phyloP scores from a whole-genome alignment of 1,140 invertebrate species.

The Laupala kohalensis region DNA sequence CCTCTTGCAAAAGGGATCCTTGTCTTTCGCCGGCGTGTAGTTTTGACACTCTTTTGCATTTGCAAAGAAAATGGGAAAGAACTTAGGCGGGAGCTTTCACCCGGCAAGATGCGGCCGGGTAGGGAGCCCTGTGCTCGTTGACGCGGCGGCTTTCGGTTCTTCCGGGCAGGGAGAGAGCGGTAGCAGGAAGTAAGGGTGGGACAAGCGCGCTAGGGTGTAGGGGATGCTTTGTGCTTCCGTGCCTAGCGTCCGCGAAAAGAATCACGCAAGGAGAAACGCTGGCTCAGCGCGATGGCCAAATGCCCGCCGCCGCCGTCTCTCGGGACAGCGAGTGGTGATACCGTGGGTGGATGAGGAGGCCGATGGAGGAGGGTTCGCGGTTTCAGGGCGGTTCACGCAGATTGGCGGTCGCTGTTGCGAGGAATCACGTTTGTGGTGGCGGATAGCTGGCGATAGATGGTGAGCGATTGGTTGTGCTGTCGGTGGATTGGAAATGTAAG shows the following conservation, averaged over 20 bases:
- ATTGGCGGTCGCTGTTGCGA: too few relatives aligned
- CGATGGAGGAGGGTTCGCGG: background rate
- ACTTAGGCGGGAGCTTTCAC: background rate
- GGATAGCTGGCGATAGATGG: too few relatives aligned
- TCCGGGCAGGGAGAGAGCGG: background rate
- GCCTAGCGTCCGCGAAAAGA: background rate
- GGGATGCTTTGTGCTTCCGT: background rate
- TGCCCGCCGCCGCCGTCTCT: too few relatives aligned
- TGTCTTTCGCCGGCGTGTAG: background rate
- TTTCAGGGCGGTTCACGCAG: background rate
- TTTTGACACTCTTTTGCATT: background rate
- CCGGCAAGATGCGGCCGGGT: background rate
- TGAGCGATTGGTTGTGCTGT: too few relatives aligned
- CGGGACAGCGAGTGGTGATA: too few relatives aligned
- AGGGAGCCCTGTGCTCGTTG: background rate
- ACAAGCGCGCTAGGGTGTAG: background rate
- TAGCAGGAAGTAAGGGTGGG: background rate
- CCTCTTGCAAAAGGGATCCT: background rate
- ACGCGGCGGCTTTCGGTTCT: background rate
- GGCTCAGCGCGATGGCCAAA: background rate
- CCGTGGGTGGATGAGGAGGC: background rate
- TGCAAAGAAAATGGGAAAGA: background rate
- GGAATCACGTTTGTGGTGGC: too few relatives aligned
- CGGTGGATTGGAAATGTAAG: too few relatives aligned
- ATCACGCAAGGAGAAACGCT: background rate